A percentile compares a stretch with the other conserved stretches of the same genome.
Conservation (phyloP, 2,888 invertebrate genomes). For the Apocheima hispidaria region DNA sequence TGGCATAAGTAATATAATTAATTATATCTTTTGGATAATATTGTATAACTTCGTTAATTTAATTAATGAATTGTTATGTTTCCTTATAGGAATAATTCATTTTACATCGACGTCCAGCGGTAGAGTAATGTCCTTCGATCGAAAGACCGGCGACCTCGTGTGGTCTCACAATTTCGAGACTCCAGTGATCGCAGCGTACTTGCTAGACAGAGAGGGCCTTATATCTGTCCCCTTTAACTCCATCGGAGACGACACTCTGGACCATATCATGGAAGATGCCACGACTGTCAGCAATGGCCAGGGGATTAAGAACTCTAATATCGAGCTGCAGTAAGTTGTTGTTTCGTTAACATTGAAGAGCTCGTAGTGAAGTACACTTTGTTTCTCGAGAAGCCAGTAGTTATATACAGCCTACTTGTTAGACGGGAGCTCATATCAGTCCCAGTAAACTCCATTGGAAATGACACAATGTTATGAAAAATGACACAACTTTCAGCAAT, state of each 20-base stretch:
- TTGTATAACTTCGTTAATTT: not conserved
- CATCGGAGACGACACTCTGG: constrained; percentile 94
- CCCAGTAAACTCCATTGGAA: constrained; percentile 96
- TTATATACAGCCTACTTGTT: constrained; percentile 95
- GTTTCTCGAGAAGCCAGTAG: constrained; percentile 95
- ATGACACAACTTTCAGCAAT: constrained; percentile 81
- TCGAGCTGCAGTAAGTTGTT: constrained; percentile 86
- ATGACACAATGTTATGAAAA: constrained; percentile 92
- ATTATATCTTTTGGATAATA: not conserved
- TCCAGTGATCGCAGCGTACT: constrained; percentile 96
- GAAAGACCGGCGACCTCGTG: constrained; percentile 91
- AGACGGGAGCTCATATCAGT: constrained; percentile 92
- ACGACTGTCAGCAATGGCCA: constrained; percentile 83
- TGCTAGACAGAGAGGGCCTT: constrained; percentile 91
- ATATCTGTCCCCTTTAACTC: constrained; percentile 95
- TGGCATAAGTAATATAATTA: no score
- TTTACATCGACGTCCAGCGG: constrained; percentile 96
- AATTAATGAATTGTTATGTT: constrained; percentile 20
- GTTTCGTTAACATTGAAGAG: not conserved
- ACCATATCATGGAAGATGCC: constrained; percentile 88
- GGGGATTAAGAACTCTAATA: constrained; percentile 86
- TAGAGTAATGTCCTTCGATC: constrained; percentile 93
- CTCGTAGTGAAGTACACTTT: no score
- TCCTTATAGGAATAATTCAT: constrained; percentile 91
- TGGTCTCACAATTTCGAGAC: constrained; percentile 96